phyloP scores from a whole-genome alignment of 1,140 invertebrate species.

The Onthophagus taurus region DNA sequence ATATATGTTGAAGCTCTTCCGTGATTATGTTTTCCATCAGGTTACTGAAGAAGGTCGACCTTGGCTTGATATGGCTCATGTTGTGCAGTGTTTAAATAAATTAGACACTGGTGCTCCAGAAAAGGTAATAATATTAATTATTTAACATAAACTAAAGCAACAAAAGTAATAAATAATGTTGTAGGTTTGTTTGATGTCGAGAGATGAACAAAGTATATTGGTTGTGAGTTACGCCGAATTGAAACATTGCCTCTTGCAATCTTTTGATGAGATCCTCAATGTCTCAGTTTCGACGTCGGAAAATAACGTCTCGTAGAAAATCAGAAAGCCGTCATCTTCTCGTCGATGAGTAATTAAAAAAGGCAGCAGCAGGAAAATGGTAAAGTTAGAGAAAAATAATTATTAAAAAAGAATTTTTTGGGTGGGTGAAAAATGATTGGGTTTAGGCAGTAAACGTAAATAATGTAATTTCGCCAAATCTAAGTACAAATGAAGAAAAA shows the following conservation, averaged over 20 bases:
- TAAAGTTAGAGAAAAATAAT: too few species aligned
- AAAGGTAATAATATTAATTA: conserved; percentile 50
- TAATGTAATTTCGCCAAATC: conserved; percentile 14
- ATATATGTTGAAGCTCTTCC: conserved; percentile 95
- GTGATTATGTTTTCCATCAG: conserved; percentile 95
- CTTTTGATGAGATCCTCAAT: conserved; percentile 74
- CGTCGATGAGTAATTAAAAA: conserved; percentile 7
- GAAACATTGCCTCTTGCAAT: conserved; percentile 87
- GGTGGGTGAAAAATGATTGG: conserved; percentile 16
- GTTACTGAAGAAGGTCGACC: conserved; percentile 85
- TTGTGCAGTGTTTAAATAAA: conserved; percentile 90
- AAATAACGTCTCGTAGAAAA: conserved; percentile 20
- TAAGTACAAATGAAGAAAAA: conserved; percentile 14
- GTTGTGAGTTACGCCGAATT: conserved; percentile 91
- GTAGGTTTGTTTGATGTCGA: conserved; percentile 88
- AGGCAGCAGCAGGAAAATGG: conserved; percentile 2
- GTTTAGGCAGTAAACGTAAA: conserved; percentile 3
- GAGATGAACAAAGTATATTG: conserved; percentile 91
- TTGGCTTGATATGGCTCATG: conserved; percentile 93
- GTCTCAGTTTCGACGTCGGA: conserved; percentile 39
- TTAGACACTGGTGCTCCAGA: conserved; percentile 80
- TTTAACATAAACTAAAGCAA: background rate
- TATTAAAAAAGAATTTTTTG: too few species aligned
- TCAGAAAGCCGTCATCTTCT: too few species aligned
- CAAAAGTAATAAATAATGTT: too few species aligned